phyloP scores from a whole-genome alignment of 1,140 invertebrate genomes.

The Drosophila burlai region DNA sequence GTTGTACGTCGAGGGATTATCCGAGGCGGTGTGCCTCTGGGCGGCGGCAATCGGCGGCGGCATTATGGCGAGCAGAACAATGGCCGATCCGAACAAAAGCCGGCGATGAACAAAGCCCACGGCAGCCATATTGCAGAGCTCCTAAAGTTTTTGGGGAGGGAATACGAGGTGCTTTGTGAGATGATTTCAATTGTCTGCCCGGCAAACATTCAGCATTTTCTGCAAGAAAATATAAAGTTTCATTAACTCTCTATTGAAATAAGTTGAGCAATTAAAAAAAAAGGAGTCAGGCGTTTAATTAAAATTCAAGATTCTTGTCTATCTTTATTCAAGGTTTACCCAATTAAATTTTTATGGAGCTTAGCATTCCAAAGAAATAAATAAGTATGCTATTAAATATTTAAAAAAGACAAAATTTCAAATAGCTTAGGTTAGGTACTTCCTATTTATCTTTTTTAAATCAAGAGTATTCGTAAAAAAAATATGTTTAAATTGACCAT shows the following conservation, averaged over 20 bases:
- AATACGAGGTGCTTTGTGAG: constrained; percentile 44
- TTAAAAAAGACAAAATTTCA: too few species aligned
- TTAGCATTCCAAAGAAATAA: background rate
- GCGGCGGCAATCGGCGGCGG: constrained; percentile 51
- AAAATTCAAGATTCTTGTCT: too few species aligned
- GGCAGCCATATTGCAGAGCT: constrained; percentile 60
- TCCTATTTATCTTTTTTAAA: background rate
- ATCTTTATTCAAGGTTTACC: too few species aligned
- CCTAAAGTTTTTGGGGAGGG: constrained; percentile 39
- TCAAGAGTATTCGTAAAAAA: background rate
- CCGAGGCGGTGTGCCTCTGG: constrained; percentile 75
- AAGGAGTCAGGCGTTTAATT: background rate
- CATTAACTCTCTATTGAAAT: constrained; percentile 5
- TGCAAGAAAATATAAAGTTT: constrained; percentile 33
- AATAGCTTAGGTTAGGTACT: background rate
- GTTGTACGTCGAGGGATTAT: constrained; percentile 92
- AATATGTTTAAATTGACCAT: background rate
- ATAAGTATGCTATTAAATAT: background rate
- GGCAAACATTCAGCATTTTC: constrained; percentile 59
- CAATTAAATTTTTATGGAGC: too few species aligned
- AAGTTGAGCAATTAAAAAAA: constrained; percentile 2
- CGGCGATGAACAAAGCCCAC: constrained; percentile 55
- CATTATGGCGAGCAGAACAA: constrained; percentile 57
- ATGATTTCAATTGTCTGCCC: constrained; percentile 38
- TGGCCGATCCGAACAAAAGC: constrained; percentile 63